Conservation (phyloP, 1,140 invertebrate genomes). For the Brachionus asplanchnoidis region DNA sequence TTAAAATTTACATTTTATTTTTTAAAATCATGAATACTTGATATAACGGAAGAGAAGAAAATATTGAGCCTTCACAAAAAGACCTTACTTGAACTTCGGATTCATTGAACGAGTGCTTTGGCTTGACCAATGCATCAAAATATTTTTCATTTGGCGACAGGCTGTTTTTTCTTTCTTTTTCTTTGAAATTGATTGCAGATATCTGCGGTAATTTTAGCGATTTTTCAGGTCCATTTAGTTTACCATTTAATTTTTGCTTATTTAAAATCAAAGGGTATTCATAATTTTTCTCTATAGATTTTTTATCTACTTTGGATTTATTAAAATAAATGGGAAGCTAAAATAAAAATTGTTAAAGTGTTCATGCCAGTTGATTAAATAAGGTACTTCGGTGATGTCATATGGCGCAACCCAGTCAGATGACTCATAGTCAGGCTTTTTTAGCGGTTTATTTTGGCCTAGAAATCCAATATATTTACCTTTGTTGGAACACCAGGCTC, state of each 20-base stretch:
- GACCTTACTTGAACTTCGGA: background rate
- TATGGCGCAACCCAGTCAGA: constrained; percentile 47
- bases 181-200: background rate
- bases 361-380: background rate
- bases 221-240: background rate
- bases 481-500: constrained; percentile 52
- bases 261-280: constrained; percentile 17
- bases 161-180: background rate
- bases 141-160: constrained; percentile 14
- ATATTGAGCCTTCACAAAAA: constrained; percentile 12
- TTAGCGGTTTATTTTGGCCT: constrained; percentile 50
- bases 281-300: constrained; percentile 15
- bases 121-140: constrained; percentile 12
- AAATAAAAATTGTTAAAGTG: background rate
- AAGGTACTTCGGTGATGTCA: constrained; percentile 53
- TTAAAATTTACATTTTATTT: background rate
- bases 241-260: background rate
- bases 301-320: background rate
- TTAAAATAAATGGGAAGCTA: background rate
- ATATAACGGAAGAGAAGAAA: constrained; percentile 18
- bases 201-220: background rate
- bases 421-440: constrained; percentile 48
- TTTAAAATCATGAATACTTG: background rate
- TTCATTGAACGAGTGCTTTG: constrained; percentile 17
- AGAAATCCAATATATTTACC: constrained; percentile 54